Evolutionary conservation across 1,140 invertebrate genomes (phyloP).

Genomic region (Tetramorium parvispinum): DNA sequence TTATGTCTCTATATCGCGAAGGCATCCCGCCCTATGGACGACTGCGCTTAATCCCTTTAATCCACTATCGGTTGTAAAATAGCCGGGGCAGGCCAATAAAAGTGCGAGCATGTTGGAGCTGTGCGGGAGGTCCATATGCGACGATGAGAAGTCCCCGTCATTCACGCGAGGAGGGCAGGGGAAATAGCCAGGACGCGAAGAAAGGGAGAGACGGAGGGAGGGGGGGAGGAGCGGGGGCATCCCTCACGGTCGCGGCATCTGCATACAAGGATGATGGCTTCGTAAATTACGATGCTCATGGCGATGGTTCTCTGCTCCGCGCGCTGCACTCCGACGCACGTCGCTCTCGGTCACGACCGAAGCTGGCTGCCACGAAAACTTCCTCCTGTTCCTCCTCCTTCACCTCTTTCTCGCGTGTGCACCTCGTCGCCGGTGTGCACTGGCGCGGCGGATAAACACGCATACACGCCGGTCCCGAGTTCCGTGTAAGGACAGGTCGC

Average conservation of each 20-base stretch:
- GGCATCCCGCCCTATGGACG: slow-evolving; percentile 13
- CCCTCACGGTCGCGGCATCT: slow-evolving; percentile 76
- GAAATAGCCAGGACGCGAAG: background rate
- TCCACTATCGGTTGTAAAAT: slow-evolving; percentile 77
- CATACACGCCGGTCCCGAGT: slow-evolving; percentile 6
- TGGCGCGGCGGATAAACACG: slow-evolving; percentile 32
- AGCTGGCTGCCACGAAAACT: slow-evolving; percentile 43
- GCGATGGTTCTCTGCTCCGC: slow-evolving; percentile 69
- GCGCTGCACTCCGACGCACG: slow-evolving; percentile 29
- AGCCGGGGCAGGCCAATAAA: slow-evolving; percentile 73
- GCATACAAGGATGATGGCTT: slow-evolving; percentile 83
- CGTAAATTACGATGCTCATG: slow-evolving; percentile 83
- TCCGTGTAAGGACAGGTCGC: slow-evolving; percentile 45
- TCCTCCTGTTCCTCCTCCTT: background rate
- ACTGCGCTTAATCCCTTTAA: slow-evolving; percentile 73
- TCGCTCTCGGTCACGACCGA: slow-evolving; percentile 60
- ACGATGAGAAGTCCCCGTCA: background rate
- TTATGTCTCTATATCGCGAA: slow-evolving; percentile 71
- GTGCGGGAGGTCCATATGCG: slow-evolving; percentile 66
- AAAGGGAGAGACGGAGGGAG: background rate
- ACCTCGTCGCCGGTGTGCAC: slow-evolving; percentile 13
- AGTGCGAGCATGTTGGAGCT: slow-evolving; percentile 45
- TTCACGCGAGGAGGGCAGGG: background rate
- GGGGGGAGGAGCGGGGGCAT: slow-evolving; percentile 8
- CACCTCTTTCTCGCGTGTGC: slow-evolving; percentile 14